Evolutionary conservation across 2,797 vertebrate genomes (phyloP).

Genomic region (Peromyscus eremicus): DNA sequence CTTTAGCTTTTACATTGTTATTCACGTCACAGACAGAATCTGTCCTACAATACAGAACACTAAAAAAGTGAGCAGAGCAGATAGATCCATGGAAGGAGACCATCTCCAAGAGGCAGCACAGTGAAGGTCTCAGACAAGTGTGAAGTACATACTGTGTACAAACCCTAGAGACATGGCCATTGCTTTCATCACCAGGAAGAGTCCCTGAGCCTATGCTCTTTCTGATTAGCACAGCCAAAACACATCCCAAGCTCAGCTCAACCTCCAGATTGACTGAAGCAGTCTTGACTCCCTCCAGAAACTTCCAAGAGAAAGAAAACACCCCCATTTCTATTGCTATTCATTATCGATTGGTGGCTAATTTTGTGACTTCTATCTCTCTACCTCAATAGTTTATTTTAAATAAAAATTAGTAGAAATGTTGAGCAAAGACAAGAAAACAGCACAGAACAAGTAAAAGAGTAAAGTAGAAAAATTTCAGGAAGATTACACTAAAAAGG

Average conservation of each 20-base stretch:
- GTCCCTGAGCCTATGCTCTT: background rate
- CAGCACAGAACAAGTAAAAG: background rate
- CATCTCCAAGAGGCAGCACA: background rate
- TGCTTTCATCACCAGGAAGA: too few species aligned
- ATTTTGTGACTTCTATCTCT: background rate
- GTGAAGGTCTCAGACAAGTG: background rate
- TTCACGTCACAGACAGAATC: background rate
- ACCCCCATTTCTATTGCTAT: background rate
- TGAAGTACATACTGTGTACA: background rate
- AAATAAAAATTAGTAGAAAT: background rate
- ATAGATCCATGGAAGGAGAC: background rate
- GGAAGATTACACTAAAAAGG: background rate
- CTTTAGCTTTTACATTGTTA: background rate
- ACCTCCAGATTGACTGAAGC: background rate
- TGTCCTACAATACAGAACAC: background rate
- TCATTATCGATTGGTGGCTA: background rate
- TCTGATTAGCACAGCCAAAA: background rate
- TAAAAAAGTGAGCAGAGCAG: background rate
- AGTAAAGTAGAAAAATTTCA: background rate
- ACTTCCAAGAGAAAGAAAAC: background rate
- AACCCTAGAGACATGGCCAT: background rate
- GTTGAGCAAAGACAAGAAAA: background rate
- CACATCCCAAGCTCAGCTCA: background rate
- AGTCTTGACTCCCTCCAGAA: background rate
- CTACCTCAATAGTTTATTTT: background rate